Evolutionary conservation across 2,888 invertebrate species (phyloP), one percentile per base, ranked within the genome.

Genomic region (Calameuta pallipes): DNA sequence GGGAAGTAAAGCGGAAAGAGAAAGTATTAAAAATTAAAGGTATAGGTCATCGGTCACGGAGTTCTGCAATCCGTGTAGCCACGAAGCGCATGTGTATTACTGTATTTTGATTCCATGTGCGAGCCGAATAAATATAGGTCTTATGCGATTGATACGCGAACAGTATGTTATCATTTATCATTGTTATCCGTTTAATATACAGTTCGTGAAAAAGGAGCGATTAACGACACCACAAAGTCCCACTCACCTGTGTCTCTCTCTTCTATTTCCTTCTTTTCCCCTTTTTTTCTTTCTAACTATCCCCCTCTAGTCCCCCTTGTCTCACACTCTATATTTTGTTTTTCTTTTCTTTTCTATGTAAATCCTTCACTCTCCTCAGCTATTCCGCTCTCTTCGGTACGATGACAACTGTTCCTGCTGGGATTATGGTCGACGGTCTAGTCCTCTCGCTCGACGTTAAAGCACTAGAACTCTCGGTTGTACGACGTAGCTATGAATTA

Each of bases 221-320:
- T 56, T 56, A 56, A 56, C 56, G 23, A 56, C 56, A 56, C 56
- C 56, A 23, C 56, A 56, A 56, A 56, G 56, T 56, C 23, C 56
- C 56, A 56, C 56, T 56, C 56, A 56, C 34, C 71, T 71, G 31
- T 30, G 31, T 71, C 30, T 71, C 71, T 23, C 71, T 34, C 30
- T 71, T 34, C 23, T 34, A 33, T 34, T 30, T 34, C 71, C 71
- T 34, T 34, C 34, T 34, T 30, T 34, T 71, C 12, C 71, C 71
- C 9, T 9, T 74, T 79, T 75, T 76, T 73, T 73, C 77, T 78
- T 75, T 84, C 85, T 79, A 79, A 70, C 79, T 84, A 77, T 70
- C 75, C 71, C 80, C 31, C 76, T 34, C 79, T 33, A 37, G 56
- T 35, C 68, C 79, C 56, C 78, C 56, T 78, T 79, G 41, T 69